Evolutionary conservation across 2,888 invertebrate genomes (phyloP).

Genomic region (Oxycera nigricornis): DNA sequence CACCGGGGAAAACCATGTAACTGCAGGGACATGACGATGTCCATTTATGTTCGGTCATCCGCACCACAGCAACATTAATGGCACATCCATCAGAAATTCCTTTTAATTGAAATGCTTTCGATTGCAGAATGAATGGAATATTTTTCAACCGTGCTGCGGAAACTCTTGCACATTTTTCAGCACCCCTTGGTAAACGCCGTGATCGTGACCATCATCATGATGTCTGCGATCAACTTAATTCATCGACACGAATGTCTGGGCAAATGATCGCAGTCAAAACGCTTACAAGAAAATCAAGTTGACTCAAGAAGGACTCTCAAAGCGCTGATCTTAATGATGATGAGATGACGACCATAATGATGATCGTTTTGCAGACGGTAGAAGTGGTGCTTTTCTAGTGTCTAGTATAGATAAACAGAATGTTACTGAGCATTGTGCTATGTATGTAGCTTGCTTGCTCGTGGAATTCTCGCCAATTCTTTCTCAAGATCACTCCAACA

Average conservation of each 20-base stretch:
- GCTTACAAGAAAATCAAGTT: not conserved
- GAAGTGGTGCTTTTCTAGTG: not conserved
- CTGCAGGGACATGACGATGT: constrained; percentile 37
- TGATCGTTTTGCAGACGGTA: not conserved
- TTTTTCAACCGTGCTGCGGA: not conserved
- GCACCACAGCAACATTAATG: not conserved
- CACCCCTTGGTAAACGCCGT: constrained; percentile 24
- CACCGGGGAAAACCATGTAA: constrained; percentile 56
- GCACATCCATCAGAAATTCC: constrained; percentile 30
- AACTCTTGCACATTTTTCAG: not conserved
- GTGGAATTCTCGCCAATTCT: not conserved
- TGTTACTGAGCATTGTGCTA: not conserved
- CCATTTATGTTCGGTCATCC: constrained; percentile 51
- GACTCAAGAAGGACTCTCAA: not conserved
- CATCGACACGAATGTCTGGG: not conserved
- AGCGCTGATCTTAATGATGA: constrained; percentile 34
- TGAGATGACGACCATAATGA: constrained; percentile 26
- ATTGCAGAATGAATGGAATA: constrained; percentile 21
- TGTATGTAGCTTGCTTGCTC: no score
- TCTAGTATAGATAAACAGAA: not conserved
- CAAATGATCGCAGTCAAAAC: constrained; percentile 2
- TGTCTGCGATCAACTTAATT: constrained; percentile 3
- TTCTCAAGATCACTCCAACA: not conserved
- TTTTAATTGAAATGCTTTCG: constrained; percentile 35
- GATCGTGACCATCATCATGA: constrained; percentile 34